phyloP scores from a whole-genome alignment of 2,113 vertebrate species.

The Pelvicachromis taeniatus region DNA sequence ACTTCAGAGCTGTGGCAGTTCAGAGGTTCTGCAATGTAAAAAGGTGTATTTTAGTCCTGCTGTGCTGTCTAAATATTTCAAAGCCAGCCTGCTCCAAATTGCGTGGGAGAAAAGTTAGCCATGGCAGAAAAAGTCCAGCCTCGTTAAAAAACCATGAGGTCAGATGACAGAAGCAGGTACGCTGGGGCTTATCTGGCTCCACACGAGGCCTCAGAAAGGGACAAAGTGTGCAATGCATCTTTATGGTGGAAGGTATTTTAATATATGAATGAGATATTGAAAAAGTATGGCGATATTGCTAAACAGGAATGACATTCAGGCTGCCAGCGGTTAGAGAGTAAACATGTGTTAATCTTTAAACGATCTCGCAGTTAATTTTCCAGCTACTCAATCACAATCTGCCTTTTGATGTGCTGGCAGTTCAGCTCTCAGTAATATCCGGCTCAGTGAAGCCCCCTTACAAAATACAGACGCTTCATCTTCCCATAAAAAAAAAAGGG shows the following conservation, averaged over 20 bases:
- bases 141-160: conserved; percentile 30
- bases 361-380: conserved; percentile 5
- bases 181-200: not conserved
- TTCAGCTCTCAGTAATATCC: conserved; percentile 8
- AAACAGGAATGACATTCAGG: not conserved
- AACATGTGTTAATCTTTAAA: not conserved
- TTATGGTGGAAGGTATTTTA: not conserved
- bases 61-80: conserved; percentile 26
- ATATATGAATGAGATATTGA: not conserved
- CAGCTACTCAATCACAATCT: not conserved
- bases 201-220: not conserved
- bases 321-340: not conserved
- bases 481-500: not conserved
- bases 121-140: not conserved
- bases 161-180: not conserved
- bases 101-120: not conserved
- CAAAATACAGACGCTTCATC: conserved; percentile 15
- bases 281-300: not conserved
- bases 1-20: not conserved
- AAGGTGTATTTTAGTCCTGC: not conserved
- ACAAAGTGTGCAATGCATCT: not conserved
- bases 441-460: conserved; percentile 18
- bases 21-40: not conserved
- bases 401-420: conserved; percentile 31
- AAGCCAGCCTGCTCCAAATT: not conserved